A percentile compares a stretch with the other conserved stretches of the same genome.
Evolutionary conservation across 2,113 vertebrate species (phyloP).

Genomic region (Cardinalis cardinalis): DNA sequence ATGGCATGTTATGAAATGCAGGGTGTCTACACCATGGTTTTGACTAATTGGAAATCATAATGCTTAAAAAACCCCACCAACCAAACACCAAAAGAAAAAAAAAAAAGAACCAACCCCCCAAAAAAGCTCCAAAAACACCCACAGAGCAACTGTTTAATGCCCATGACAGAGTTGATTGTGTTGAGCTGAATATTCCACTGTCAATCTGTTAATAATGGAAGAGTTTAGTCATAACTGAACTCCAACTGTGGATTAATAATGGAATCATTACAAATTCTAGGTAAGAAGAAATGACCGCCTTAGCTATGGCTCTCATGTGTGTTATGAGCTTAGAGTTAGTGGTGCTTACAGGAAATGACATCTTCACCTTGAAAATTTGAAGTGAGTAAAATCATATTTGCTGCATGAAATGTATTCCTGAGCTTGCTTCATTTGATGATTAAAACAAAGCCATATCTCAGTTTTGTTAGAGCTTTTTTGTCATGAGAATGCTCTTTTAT

Average conservation of each 20-base stretch:
- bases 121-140: not conserved
- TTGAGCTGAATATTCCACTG: not conserved
- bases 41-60: not conserved
- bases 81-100: not conserved
- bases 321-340: not conserved
- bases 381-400: not conserved
- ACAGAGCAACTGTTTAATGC: not conserved
- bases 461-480: not conserved
- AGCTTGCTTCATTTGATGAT: not conserved
- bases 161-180: not conserved
- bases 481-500: not conserved
- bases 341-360: not conserved
- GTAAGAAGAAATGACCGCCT: not conserved
- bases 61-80: not conserved
- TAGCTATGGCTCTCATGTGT: not conserved
- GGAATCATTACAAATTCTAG: not conserved
- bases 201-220: not conserved
- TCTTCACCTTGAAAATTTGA: not conserved
- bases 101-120: not conserved
- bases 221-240: not conserved
- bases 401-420: not conserved
- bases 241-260: not conserved
- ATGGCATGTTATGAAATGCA: not conserved
- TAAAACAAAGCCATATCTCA: not conserved
- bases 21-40: not conserved